Conservation (phyloP, 2,797 vertebrate genomes). For the Silurus aristotelis region DNA sequence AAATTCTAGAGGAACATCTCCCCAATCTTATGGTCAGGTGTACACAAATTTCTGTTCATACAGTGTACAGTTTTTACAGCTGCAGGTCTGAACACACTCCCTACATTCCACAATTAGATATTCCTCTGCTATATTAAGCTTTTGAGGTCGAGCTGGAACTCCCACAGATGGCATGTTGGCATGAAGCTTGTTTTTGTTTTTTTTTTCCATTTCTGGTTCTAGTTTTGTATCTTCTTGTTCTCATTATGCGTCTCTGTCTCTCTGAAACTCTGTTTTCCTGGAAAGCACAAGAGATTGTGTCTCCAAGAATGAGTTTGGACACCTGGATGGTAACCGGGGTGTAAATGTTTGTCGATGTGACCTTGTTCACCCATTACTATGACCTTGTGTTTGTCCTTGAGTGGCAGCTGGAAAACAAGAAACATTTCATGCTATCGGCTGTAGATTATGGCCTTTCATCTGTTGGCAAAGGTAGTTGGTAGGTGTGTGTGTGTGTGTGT, state of each 20-base stretch:
- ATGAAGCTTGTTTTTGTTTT: neutral
- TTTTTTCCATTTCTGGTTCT: neutral
- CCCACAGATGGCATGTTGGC: slow-evolving; percentile 3
- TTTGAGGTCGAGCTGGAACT: neutral
- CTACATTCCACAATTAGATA: neutral
- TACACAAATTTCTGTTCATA: no score
- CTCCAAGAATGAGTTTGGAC: neutral
- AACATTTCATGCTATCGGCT: slow-evolving; percentile 4
- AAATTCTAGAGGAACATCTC: no score
- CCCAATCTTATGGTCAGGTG: no score
- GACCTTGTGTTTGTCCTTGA: slow-evolving; percentile 12
- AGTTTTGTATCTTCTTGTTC: neutral
- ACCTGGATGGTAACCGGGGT: neutral
- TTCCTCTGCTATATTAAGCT: neutral
- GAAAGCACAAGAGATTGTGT: neutral
- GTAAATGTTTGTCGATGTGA: neutral
- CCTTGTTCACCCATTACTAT: no score
- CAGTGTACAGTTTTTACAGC: no score
- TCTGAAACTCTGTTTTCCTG: neutral
- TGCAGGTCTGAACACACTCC: neutral
- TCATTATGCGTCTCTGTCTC: neutral
- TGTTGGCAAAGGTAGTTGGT: neutral
- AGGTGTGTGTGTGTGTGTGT: no score
- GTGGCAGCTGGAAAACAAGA: slow-evolving; percentile 11
- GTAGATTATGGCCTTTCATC: neutral